Percentiles rank a stretch among this genome's conserved stretches.
These are phyloP conservation scores for Diplodus sargus DNA, from an alignment of 2,797 vertebrate genomes.

Conservation along the genomic window DNA sequence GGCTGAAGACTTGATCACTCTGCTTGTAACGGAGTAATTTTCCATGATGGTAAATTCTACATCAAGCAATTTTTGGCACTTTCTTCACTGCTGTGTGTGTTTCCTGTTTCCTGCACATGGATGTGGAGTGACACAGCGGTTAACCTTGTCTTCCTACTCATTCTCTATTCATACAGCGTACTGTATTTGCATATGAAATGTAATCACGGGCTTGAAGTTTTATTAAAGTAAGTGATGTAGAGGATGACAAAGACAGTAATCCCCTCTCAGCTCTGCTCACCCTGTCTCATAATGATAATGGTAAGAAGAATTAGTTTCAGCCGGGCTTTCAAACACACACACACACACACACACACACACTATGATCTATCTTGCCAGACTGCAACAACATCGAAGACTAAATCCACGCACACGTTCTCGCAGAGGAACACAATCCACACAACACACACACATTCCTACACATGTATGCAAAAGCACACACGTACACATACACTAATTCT, in stretches of 20 bases:
- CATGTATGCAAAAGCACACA: neutral
- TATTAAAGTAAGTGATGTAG: slow-evolving; percentile 81
- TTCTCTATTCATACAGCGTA: slow-evolving; percentile 59
- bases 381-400: slow-evolving; percentile 41
- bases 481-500: slow-evolving; percentile 3
- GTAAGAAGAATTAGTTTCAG: slow-evolving; percentile 78
- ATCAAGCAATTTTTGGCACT: no score
- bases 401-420: slow-evolving; percentile 8
- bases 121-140: slow-evolving; percentile 22
- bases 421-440: slow-evolving; percentile 8
- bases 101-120: neutral
- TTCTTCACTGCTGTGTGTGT: neutral
- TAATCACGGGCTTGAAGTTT: slow-evolving; percentile 78
- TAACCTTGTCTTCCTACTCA: slow-evolving; percentile 51
- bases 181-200: slow-evolving; percentile 75
- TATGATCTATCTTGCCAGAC: slow-evolving; percentile 38
- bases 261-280: slow-evolving; percentile 73
- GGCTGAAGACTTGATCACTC: no score
- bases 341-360: slow-evolving; percentile 20
- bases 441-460: slow-evolving; percentile 9
- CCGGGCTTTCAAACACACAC: slow-evolving; percentile 33
- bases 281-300: slow-evolving; percentile 79
- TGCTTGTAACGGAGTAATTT: neutral
- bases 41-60: no score
- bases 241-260: slow-evolving; percentile 77